Evolutionary conservation across 2,113 vertebrate species (phyloP), one percentile per base, ranked within the genome.

Genomic region (Anoura caudifer): DNA sequence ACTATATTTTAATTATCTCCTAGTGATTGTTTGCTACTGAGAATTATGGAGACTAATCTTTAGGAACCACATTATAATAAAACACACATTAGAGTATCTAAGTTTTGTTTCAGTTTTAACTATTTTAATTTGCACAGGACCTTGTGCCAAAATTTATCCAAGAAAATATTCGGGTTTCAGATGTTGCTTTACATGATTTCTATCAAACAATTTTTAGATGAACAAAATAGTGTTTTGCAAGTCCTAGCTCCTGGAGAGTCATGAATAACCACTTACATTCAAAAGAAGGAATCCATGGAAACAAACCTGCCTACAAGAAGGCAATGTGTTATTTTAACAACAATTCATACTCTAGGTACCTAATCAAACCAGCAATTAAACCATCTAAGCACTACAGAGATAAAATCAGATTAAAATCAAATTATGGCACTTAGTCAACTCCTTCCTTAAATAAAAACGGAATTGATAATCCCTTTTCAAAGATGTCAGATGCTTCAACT

Each of bases 161-260:
- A 97, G 88, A 97, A 97, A 97, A 84, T 3, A 0, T 79, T 94
- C 95, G 95, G 70, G 76, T 95, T 98, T 97, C 81, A 88, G 75
- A 96, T 97, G 85, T 14, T 33, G 12, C 88, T 97, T 98, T 98
- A 97, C 33, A 95, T 95, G 95, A 96, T 98, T 98, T 97, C 92
- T 87, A 96, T 93, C 82, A 96, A 98, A 97, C 45, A 96, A 95
- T 97, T 95, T 85, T 97, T 98, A 97, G 90, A 97, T 98, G 93
- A 98, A 96, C 93, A 98, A 98, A 98, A 98, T 56, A 97, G 91
- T 95, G 75, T 96, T 98, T 98, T 98, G 75, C 88, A 98, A 96
- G 69, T 97, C 93, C 96, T 96, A 70, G 69, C 97, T 88, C 81
- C 96, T 97, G 85, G 89, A 97, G 31, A 97, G 86, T 89, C 96